phyloP scores from a whole-genome alignment of 35 echinoderm and acorn worm genomes.

The Patiria miniata region DNA sequence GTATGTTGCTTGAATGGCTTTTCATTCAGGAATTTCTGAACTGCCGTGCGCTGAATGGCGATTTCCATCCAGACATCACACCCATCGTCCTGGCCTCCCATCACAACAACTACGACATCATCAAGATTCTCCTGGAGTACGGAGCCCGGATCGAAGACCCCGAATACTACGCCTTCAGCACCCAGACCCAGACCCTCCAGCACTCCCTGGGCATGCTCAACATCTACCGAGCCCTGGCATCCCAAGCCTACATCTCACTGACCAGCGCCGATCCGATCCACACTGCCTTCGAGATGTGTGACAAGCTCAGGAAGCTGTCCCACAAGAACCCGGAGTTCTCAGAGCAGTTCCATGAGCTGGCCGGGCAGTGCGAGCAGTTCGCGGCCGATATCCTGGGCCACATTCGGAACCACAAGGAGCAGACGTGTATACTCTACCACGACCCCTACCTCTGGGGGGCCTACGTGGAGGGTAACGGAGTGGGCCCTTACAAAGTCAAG shows the following conservation, averaged over 20 bases:
- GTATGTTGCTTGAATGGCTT: too few relatives aligned
- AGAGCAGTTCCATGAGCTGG: constrained; percentile 74
- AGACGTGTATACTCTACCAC: constrained; percentile 91
- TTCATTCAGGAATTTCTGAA: constrained; percentile 74
- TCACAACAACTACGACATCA: constrained; percentile 99
- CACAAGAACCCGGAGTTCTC: constrained; percentile 89
- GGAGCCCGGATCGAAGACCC: constrained; percentile 95
- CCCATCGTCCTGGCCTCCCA: constrained; percentile 95
- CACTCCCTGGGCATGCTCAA: constrained; percentile 93
- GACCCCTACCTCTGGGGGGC: constrained; percentile 73
- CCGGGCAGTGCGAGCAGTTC: constrained; percentile 93
- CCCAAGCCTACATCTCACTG: constrained; percentile 94
- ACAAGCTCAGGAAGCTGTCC: constrained; percentile 81
- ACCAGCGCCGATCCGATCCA: constrained; percentile 95
- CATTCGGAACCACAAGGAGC: constrained; percentile 96
- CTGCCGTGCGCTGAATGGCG: constrained; percentile 92
- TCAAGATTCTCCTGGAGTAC: constrained; percentile 90
- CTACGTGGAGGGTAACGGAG: constrained; percentile 67
- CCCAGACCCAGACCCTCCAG: constrained; percentile 90
- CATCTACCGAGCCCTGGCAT: constrained; percentile 91
- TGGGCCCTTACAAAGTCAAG: constrained; percentile 97
- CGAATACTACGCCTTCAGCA: constrained; percentile 91
- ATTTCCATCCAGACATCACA: constrained; percentile 98
- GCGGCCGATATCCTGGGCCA: constrained; percentile 96
- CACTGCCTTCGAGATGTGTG: constrained; percentile 91